Evolutionary conservation across 2,888 invertebrate species (phyloP).

Genomic region (Salpingus planirostris): DNA sequence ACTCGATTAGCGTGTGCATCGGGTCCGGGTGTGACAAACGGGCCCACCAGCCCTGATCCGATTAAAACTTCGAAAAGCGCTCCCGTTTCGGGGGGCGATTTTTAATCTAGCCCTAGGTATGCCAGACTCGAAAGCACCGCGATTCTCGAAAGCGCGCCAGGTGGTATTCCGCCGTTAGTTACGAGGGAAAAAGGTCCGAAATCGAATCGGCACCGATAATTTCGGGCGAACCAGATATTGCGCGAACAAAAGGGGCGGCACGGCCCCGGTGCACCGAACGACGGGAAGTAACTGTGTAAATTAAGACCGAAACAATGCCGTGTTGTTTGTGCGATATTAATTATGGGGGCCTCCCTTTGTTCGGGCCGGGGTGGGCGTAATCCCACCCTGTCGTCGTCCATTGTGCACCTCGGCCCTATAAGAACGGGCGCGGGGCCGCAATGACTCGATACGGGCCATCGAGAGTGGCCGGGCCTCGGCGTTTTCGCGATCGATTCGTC

Average conservation of each 20-base stretch:
- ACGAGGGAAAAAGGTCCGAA: too few species aligned
- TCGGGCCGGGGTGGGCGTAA: constrained; percentile 13
- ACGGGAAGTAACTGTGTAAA: constrained; percentile 15
- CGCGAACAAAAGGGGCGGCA: too few species aligned
- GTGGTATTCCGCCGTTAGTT: too few species aligned
- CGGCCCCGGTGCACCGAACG: too few species aligned
- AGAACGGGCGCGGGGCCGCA: constrained; percentile 12
- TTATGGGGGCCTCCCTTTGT: constrained; percentile 14
- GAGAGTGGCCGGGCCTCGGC: constrained; percentile 16
- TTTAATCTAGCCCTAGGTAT: constrained; percentile 5
- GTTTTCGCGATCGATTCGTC: constrained; percentile 18
- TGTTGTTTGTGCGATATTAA: constrained; percentile 12
- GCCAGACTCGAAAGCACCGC: too few species aligned
- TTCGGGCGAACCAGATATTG: too few species aligned
- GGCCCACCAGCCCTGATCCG: constrained; percentile 7
- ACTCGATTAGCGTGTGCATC: constrained; percentile 1
- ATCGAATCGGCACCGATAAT: too few species aligned
- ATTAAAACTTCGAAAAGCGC: not conserved
- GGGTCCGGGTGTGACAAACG: constrained; percentile 2
- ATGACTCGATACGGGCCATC: constrained; percentile 18
- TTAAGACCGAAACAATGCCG: constrained; percentile 12
- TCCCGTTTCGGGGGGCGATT: constrained; percentile 5
- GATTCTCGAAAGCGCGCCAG: too few species aligned
- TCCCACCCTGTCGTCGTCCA: constrained; percentile 4
- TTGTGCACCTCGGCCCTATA: constrained; percentile 11